A percentile compares a stretch with the other conserved stretches of the same genome.
These are phyloP conservation scores for Hiodon alosoides DNA, from an alignment of 2,113 vertebrate species.

Conservation along the genomic window DNA sequence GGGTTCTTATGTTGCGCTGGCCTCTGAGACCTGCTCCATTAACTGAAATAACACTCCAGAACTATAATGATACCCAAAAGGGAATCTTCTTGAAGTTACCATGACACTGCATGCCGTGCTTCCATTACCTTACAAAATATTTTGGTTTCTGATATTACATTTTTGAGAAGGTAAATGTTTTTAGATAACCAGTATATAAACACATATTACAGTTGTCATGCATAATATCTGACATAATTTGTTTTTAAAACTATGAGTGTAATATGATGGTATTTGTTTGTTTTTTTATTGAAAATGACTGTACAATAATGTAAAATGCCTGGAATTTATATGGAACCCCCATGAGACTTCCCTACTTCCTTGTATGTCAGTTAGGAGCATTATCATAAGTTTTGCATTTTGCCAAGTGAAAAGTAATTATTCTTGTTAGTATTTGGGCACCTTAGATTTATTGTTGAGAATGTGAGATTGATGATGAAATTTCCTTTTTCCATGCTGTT, in stretches of 20 bases:
- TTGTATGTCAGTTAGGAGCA: slow-evolving; percentile 20
- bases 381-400: slow-evolving; percentile 20
- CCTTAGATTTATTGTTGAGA: not conserved
- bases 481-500: no score
- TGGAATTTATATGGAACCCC: slow-evolving; percentile 7
- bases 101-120: not conserved
- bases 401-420: slow-evolving; percentile 24
- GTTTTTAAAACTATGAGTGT: not conserved
- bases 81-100: not conserved
- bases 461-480: no score
- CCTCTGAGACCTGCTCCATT: slow-evolving; percentile 7
- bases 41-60: slow-evolving; percentile 16
- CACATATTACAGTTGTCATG: not conserved
- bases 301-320: slow-evolving; percentile 20
- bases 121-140: not conserved
- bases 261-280: not conserved
- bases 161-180: not conserved
- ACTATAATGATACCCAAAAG: not conserved
- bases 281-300: slow-evolving; percentile 4
- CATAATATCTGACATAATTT: not conserved
- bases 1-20: slow-evolving; percentile 11
- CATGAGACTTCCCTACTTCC: slow-evolving; percentile 18
- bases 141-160: not conserved
- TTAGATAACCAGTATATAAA: no score
- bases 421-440: not conserved